These are phyloP conservation scores for Kryptolebias ocellatus DNA, from an alignment of 2,797 vertebrate species.

Conservation along the genomic window DNA sequence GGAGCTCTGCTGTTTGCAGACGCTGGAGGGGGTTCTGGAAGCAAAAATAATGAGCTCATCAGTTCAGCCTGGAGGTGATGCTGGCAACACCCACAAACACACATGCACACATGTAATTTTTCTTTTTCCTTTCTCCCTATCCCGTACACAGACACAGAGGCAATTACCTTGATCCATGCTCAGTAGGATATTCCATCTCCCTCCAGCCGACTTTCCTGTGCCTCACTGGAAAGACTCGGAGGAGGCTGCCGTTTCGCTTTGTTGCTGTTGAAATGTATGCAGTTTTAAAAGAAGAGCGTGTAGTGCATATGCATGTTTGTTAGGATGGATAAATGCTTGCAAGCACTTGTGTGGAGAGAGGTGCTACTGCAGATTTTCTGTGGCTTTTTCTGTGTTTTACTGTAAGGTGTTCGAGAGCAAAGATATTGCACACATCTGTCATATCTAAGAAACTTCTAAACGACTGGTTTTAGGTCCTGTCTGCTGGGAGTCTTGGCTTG, in stretches of 20 bases:
- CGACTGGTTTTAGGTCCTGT: constrained; percentile 38
- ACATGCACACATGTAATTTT: constrained; percentile 52
- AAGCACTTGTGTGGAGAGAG: constrained; percentile 2
- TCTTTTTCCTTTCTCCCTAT: constrained; percentile 66
- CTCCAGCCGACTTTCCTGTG: constrained; percentile 61
- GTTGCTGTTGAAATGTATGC: constrained; percentile 33
- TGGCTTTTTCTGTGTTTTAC: constrained; percentile 16
- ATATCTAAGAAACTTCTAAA: constrained; percentile 23
- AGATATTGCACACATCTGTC: constrained; percentile 19
- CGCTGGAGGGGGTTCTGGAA: constrained; percentile 73
- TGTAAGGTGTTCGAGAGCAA: constrained; percentile 16
- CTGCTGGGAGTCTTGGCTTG: constrained; percentile 35
- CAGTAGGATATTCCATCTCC: constrained; percentile 70
- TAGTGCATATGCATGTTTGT: constrained; percentile 24
- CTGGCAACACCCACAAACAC: constrained; percentile 64
- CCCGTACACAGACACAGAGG: constrained; percentile 73
- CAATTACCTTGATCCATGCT: constrained; percentile 82
- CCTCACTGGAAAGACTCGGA: constrained; percentile 66
- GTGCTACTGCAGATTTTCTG: constrained; percentile 29
- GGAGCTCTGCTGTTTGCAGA: constrained; percentile 60
- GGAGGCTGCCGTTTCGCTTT: constrained; percentile 37
- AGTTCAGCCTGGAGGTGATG: constrained; percentile 76
- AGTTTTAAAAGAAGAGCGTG: constrained; percentile 35
- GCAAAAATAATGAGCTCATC: constrained; percentile 86
- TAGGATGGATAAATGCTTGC: constrained; percentile 19